Conservation (phyloP, 2,113 vertebrate species). For the Vicugna pacos region DNA sequence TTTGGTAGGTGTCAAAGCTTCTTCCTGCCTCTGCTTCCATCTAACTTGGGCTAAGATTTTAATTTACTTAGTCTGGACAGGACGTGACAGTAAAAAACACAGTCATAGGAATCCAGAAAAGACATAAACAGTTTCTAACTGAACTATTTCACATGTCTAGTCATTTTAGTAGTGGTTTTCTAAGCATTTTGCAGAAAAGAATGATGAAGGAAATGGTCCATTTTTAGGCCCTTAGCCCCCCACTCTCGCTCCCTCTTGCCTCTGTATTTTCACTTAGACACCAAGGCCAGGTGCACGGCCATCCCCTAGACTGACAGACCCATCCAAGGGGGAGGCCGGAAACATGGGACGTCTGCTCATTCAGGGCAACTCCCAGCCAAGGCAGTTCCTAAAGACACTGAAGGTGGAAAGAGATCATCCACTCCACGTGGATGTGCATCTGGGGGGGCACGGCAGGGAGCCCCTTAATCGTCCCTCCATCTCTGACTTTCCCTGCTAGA, state of each 20-base stretch:
- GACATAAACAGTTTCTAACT: neutral
- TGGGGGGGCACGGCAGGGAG: fast-evolving
- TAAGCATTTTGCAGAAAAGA: neutral
- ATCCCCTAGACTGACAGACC: neutral
- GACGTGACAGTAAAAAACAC: too few species aligned
- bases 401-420: neutral
- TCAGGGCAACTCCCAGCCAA: neutral
- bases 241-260: neutral
- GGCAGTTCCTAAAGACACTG: neutral
- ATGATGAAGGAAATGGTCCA: neutral
- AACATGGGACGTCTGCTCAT: neutral
- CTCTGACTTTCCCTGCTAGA: neutral
- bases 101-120: neutral
- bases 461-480: neutral
- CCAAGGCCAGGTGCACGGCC: neutral
- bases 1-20: constrained; percentile 90
- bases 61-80: neutral
- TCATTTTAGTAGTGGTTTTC: neutral
- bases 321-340: too few species aligned
- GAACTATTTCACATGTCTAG: neutral
- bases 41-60: neutral
- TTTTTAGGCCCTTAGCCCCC: neutral
- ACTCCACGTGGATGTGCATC: fast-evolving
- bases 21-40: neutral
- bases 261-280: neutral